phyloP scores from a whole-genome alignment of 1,140 invertebrate genomes.

The Heliothis subflexa region DNA sequence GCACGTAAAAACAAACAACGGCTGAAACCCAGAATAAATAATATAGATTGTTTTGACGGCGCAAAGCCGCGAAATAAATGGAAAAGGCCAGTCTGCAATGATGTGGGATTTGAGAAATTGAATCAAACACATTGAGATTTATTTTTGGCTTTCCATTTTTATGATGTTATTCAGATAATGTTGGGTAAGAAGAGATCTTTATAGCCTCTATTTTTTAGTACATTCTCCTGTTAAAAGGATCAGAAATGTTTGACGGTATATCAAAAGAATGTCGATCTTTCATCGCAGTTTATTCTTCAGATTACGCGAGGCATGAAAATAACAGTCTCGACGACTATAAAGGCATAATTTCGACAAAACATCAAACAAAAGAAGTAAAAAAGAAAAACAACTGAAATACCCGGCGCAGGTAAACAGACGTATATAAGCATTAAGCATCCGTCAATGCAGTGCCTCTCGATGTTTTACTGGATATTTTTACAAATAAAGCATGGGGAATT shows the following conservation, averaged over 20 bases:
- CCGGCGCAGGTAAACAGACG: constrained; percentile 13
- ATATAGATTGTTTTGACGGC: constrained; percentile 41
- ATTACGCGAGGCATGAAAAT: constrained; percentile 5
- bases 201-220: not conserved
- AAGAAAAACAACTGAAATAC: constrained; percentile 38
- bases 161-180: constrained; percentile 29
- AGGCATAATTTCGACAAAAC: constrained; percentile 51
- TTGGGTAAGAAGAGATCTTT: not conserved
- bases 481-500: not conserved
- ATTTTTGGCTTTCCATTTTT: constrained; percentile 26
- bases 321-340: constrained; percentile 41
- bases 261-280: constrained; percentile 13
- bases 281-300: not conserved
- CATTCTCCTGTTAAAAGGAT: constrained; percentile 3
- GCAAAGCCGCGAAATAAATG: constrained; percentile 40
- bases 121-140: constrained; percentile 27
- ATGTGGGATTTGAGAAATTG: constrained; percentile 38
- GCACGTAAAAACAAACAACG: constrained; percentile 12
- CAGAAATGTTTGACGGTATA: not conserved
- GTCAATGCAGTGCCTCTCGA: not conserved
- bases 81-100: constrained; percentile 31
- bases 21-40: constrained; percentile 33
- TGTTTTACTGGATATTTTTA: constrained; percentile 3
- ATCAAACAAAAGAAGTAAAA: constrained; percentile 55
- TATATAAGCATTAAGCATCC: not conserved